phyloP scores from a whole-genome alignment of 2,797 vertebrate genomes.

The Lindbergichthys nudifrons region DNA sequence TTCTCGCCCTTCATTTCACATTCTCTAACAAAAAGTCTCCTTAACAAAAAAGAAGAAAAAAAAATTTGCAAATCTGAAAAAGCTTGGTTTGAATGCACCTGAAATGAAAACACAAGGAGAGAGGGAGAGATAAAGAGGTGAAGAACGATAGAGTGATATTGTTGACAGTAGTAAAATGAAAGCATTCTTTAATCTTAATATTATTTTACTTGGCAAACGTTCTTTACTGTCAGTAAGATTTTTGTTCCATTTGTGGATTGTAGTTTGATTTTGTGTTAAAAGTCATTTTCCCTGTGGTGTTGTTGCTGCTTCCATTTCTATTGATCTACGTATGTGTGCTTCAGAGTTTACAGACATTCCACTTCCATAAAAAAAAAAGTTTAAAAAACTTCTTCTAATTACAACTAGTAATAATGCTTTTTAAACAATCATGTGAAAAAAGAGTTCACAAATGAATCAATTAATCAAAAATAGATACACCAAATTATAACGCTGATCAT shows the following conservation, averaged over 20 bases:
- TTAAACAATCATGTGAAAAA: no score
- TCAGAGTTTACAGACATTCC: constrained; percentile 4
- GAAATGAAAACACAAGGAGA: constrained; percentile 60
- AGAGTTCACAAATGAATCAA: no score
- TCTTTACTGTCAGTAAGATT: not conserved
- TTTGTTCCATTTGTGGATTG: not conserved
- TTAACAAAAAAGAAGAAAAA: constrained; percentile 72
- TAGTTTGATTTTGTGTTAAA: constrained; percentile 10
- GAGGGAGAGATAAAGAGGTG: constrained; percentile 30
- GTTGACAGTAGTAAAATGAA: constrained; percentile 17
- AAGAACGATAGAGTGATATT: constrained; percentile 7
- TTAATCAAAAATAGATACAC: no score
- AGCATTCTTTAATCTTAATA: not conserved
- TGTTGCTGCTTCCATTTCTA: not conserved
- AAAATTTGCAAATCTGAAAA: constrained; percentile 83
- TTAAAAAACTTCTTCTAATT: no score
- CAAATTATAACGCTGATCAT: no score
- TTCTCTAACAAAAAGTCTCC: constrained; percentile 82
- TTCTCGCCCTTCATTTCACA: constrained; percentile 83
- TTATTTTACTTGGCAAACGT: constrained; percentile 6
- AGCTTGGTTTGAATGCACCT: constrained; percentile 81
- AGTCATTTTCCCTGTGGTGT: not conserved
- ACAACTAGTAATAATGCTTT: no score
- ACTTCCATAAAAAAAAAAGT: no score
- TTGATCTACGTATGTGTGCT: not conserved